Evolutionary conservation across 1,140 invertebrate genomes (phyloP).

Genomic region (Stratiolaelaps scimitus): DNA sequence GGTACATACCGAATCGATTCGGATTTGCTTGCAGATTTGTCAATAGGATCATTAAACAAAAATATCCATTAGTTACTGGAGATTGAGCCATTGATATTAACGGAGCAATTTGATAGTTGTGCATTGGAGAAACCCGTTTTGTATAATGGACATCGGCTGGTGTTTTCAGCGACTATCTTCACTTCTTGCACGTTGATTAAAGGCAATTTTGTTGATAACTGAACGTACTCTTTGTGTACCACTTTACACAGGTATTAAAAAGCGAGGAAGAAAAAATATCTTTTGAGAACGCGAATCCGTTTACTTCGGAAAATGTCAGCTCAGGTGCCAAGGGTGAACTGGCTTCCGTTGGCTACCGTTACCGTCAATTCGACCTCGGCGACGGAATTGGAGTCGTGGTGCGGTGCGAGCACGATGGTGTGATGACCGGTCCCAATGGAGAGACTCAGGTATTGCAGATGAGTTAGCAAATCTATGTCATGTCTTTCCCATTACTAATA

Average conservation of each 20-base stretch:
- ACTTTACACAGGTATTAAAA: conserved; percentile 32
- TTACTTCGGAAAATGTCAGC: conserved; percentile 63
- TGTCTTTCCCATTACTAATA: no score
- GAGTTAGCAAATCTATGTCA: no score
- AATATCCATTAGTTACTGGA: no score
- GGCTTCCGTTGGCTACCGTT: conserved; percentile 88
- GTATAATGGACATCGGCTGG: no score
- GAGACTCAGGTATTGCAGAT: conserved; percentile 52
- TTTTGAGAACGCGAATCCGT: conserved; percentile 84
- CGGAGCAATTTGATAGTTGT: no score
- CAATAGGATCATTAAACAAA: no score
- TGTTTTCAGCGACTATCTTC: no score
- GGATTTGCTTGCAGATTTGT: conserved; percentile 2
- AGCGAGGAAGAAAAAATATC: conserved; percentile 68
- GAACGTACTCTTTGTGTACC: not conserved
- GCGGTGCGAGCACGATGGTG: conserved; percentile 92
- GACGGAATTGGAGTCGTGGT: conserved; percentile 81
- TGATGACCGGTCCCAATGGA: conserved; percentile 73
- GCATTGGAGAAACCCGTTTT: no score
- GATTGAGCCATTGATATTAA: no score
- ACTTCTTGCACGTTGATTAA: no score
- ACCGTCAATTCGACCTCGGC: conserved; percentile 91
- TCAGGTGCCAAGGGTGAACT: conserved; percentile 61
- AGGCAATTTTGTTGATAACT: conserved; percentile 29
- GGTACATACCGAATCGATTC: no score